Evolutionary conservation across 2,888 invertebrate genomes (phyloP), one percentile per base, ranked within the genome.

Genomic region (Drosophila gaucha): DNA sequence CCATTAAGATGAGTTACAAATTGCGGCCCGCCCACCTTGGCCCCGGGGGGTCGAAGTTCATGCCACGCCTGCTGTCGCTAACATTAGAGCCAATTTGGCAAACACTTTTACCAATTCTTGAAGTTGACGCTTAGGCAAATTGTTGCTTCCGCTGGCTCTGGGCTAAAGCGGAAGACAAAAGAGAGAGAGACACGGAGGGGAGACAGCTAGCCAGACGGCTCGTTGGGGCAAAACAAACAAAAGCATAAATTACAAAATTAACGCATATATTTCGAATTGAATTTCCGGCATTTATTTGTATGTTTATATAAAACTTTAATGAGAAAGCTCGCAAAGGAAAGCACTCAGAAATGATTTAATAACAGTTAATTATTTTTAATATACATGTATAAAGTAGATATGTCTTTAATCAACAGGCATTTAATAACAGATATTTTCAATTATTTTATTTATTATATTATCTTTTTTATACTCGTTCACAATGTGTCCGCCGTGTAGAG

Each of bases 61-160:
- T 6, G 43, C 18, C 14, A 57, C 54, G 38, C 58, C 52, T 38
- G 41, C 43, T 39, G 49, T 28, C 55, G 46, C 10, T 55, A 43
- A 20, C 36, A 59, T 67, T 56, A 38, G 24, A 35, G 54, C 50
- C 67, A 69, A 74, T 80, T 79, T 60, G 43, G 65, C 59, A 77
- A 71, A 75, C 63, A 77, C 52, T 76, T 80, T 78, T 62, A 59
- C 49, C 54, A 71, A 80, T 77, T 84, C 71, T 68, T 58, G 65
- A 71, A 65, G 50, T 50, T 68, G 64, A 59, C 58, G 73, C 73
- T 67, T 58, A 67, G 65, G 67, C 71, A 78, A 80, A 78, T 80
- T 78, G 76, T 76, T 78, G 67, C 71, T 82, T 79, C 68, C 79
- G 65, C 6, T 55, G 12, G 18, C 22, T 44, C 47, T 46, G 1